Evolutionary conservation across 2,797 vertebrate genomes (phyloP).

Genomic region (Phrynocephalus guinanensis): DNA sequence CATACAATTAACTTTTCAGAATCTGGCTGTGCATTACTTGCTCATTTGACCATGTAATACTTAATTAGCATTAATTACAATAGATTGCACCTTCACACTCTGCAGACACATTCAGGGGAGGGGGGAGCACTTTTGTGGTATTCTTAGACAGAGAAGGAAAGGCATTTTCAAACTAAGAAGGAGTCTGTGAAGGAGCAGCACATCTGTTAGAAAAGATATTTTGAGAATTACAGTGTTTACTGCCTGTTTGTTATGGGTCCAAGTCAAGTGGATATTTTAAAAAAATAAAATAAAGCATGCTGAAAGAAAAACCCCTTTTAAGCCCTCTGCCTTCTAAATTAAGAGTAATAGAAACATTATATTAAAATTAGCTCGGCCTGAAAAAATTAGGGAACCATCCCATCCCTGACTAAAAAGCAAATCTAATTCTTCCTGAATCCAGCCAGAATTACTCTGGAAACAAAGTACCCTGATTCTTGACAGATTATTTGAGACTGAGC

Average conservation of each 20-base stretch:
- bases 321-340: conserved; percentile 54
- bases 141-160: conserved; percentile 57
- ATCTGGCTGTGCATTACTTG: conserved; percentile 75
- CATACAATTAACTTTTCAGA: conserved; percentile 76
- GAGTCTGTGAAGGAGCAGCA: background rate
- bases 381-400: conserved; percentile 66
- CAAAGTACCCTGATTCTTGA: background rate
- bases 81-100: conserved; percentile 73
- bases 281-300: conserved; percentile 67
- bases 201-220: conserved; percentile 57
- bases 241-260: conserved; percentile 65
- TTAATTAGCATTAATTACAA: conserved; percentile 82
- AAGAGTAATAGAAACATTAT: conserved; percentile 63
- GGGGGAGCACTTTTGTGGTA: conserved; percentile 61
- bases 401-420: conserved; percentile 63
- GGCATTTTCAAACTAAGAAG: conserved; percentile 50
- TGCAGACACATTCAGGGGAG: conserved; percentile 63
- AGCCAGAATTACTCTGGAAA: background rate
- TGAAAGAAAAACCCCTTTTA: conserved; percentile 35
- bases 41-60: conserved; percentile 80
- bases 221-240: conserved; percentile 71
- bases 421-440: conserved; percentile 5
- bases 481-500: background rate
- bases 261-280: conserved; percentile 63
- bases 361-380: conserved; percentile 56